phyloP scores from a whole-genome alignment of 2,797 vertebrate genomes.

The Smutsia gigantea region DNA sequence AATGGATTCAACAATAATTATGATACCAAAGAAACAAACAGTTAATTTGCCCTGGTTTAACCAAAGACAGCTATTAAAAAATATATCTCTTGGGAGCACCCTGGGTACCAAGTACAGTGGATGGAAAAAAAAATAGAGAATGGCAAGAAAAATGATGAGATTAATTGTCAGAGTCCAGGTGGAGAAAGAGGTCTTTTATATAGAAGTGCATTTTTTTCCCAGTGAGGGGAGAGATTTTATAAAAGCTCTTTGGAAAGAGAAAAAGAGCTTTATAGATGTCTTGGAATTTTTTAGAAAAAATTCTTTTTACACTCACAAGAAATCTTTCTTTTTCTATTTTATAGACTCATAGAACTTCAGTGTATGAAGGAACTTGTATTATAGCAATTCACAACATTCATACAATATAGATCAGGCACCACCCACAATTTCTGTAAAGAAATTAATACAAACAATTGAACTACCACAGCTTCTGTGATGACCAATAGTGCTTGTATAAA shows the following conservation, averaged over 20 bases:
- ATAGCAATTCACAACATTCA: neutral
- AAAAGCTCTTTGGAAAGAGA: neutral
- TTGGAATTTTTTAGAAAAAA: neutral
- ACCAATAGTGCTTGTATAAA: neutral
- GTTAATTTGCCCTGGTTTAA: neutral
- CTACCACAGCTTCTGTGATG: neutral
- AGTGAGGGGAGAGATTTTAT: neutral
- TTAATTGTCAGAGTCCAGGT: neutral
- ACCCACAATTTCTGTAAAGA: neutral
- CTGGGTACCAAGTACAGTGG: neutral
- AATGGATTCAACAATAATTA: conserved; percentile 2
- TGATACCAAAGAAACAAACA: conserved; percentile 6
- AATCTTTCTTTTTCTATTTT: neutral
- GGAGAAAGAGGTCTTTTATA: neutral
- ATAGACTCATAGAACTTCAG: neutral
- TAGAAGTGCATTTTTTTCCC: neutral
- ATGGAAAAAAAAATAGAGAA: neutral
- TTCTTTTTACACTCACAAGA: neutral
- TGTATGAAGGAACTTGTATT: neutral
- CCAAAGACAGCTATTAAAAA: neutral
- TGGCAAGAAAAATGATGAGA: neutral
- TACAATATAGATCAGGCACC: neutral
- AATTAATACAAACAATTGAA: neutral
- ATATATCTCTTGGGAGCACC: neutral
- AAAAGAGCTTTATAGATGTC: no score